A percentile compares a stretch with the other conserved stretches of the same genome.
These are phyloP conservation scores for Scalopus aquaticus DNA, from an alignment of 2,113 vertebrate genomes.

Conservation along the genomic window DNA sequence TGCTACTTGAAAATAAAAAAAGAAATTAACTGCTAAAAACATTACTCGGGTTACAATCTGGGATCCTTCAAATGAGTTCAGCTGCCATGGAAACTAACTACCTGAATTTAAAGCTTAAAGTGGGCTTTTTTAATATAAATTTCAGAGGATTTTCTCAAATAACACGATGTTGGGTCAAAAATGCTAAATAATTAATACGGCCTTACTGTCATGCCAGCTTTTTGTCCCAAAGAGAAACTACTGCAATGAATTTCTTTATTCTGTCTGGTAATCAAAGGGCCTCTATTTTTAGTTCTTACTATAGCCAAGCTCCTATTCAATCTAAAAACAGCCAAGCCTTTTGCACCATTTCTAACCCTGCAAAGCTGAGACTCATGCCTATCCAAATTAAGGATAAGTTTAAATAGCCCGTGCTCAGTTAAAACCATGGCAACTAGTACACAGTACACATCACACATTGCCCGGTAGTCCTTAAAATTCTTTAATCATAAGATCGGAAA, in stretches of 20 bases:
- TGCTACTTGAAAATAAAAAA: conserved; percentile 67
- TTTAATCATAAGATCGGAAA: conserved; percentile 61
- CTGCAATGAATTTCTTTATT: conserved; percentile 27
- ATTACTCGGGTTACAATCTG: conserved; percentile 64
- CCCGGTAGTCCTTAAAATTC: conserved; percentile 50
- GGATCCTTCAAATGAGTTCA: conserved; percentile 50
- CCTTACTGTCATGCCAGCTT: neutral
- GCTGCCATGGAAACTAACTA: conserved; percentile 78
- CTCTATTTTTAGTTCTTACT: conserved; percentile 66
- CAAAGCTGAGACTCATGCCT: conserved; percentile 56
- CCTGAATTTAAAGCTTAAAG: conserved; percentile 56
- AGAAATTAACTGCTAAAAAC: conserved; percentile 76
- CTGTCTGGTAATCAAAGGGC: neutral
- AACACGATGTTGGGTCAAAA: conserved; percentile 3
- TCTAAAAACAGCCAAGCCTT: conserved; percentile 62
- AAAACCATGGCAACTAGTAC: conserved; percentile 72
- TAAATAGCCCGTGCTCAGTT: conserved; percentile 58
- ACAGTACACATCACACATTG: conserved; percentile 13
- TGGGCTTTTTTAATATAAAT: conserved; percentile 7
- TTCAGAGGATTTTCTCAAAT: neutral
- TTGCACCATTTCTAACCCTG: conserved; percentile 61
- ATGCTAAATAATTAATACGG: conserved; percentile 1
- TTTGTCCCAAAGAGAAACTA: conserved; percentile 43
- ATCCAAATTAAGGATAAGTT: conserved; percentile 54
- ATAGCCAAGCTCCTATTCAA: conserved; percentile 35